Conservation (phyloP, 1,140 invertebrate species). For the Grapholita molesta region DNA sequence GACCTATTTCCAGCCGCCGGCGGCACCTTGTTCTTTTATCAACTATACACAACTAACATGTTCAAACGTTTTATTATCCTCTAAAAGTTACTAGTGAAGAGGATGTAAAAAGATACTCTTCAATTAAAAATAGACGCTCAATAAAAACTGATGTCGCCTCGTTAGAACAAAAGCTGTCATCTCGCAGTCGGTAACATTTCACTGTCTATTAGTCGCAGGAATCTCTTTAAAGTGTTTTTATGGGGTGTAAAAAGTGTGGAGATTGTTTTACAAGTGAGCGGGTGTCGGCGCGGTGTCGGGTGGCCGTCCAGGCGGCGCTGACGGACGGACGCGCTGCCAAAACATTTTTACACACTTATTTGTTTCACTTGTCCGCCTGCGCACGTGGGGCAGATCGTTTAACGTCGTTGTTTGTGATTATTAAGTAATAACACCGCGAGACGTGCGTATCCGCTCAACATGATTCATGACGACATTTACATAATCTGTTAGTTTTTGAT, state of each 20-base stretch:
- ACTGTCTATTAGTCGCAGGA: slow-evolving; percentile 68
- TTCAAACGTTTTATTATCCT: slow-evolving; percentile 9
- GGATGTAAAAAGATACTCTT: neutral
- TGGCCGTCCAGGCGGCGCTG: slow-evolving; percentile 65
- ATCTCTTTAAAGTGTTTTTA: slow-evolving; percentile 76
- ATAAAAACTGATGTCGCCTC: slow-evolving; percentile 69
- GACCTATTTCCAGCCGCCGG: neutral
- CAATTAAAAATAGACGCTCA: slow-evolving; percentile 62
- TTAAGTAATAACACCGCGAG: neutral
- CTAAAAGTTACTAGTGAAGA: slow-evolving; percentile 1
- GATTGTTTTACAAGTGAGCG: slow-evolving; percentile 73
- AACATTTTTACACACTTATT: slow-evolving; percentile 19
- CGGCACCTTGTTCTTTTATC: neutral
- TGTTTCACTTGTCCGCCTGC: neutral
- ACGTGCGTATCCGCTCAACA: neutral
- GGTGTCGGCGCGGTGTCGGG: slow-evolving; percentile 66
- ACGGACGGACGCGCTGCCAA: slow-evolving; percentile 65
- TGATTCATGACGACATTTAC: neutral
- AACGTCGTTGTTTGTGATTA: neutral
- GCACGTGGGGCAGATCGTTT: neutral
- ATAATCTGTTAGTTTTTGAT: neutral
- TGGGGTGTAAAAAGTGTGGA: slow-evolving; percentile 70
- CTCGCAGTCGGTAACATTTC: slow-evolving; percentile 73
- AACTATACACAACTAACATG: neutral
- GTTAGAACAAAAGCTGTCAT: slow-evolving; percentile 77